phyloP scores from a whole-genome alignment of 1,140 invertebrate species.

The Drosophila tani region DNA sequence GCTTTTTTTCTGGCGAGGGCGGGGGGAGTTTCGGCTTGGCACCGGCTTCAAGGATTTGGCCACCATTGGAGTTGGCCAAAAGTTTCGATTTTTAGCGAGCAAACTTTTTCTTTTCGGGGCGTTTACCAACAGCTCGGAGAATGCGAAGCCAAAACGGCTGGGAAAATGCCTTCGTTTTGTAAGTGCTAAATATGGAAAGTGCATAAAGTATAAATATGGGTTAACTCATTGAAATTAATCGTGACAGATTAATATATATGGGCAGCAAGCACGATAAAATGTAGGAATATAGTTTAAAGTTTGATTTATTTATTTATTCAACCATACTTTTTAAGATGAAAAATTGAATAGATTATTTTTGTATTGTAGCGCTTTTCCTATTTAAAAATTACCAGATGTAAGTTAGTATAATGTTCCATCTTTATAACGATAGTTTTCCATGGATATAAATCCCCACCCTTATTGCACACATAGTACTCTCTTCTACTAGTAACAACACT shows the following conservation, averaged over 20 bases:
- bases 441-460: too few species aligned
- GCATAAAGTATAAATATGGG: background rate
- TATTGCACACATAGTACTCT: too few species aligned
- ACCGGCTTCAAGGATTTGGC: slow-evolving; percentile 64
- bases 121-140: slow-evolving; percentile 43
- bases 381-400: too few species aligned
- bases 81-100: slow-evolving; percentile 66
- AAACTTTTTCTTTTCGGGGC: slow-evolving; percentile 37
- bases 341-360: too few species aligned
- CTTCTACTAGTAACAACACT: too few species aligned
- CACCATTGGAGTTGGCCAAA: slow-evolving; percentile 62
- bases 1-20: slow-evolving; percentile 3
- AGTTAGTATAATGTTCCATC: too few species aligned
- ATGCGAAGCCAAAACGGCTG: slow-evolving; percentile 30
- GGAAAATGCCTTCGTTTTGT: slow-evolving; percentile 13
- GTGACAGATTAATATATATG: background rate
- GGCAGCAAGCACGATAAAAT: background rate
- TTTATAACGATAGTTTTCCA: too few species aligned
- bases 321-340: too few species aligned
- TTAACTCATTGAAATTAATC: background rate
- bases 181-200: slow-evolving; percentile 12
- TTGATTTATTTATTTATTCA: too few species aligned
- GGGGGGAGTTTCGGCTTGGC: slow-evolving; percentile 33
- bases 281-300: background rate
- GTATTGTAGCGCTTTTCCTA: too few species aligned